Conservation (phyloP, 2,888 invertebrate species). For the Catocala nupta region DNA sequence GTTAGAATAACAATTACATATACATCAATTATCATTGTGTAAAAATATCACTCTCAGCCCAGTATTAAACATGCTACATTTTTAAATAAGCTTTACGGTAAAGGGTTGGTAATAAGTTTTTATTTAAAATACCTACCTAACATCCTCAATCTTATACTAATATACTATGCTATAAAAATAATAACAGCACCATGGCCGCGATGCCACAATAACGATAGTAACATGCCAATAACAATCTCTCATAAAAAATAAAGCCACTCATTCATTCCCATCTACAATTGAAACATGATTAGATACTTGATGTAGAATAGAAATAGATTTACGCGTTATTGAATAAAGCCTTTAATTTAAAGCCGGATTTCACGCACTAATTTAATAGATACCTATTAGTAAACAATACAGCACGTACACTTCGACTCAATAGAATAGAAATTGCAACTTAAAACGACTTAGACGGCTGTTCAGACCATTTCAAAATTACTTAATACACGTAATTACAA, state of each 20-base stretch:
- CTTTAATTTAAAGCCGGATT: slow-evolving; percentile 23
- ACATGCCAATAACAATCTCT: slow-evolving; percentile 15
- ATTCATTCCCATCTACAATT: background rate
- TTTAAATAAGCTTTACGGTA: too few relatives aligned
- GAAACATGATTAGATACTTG: background rate
- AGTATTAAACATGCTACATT: too few relatives aligned
- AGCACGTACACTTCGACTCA: slow-evolving; percentile 1
- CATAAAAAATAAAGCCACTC: too few relatives aligned
- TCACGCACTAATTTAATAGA: slow-evolving; percentile 20
- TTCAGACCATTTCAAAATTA: background rate
- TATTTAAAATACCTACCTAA: too few relatives aligned
- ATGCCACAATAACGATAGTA: slow-evolving; percentile 5
- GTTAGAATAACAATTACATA: too few relatives aligned
- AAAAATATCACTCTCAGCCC: too few relatives aligned
- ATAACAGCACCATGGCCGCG: too few relatives aligned
- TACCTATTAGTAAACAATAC: slow-evolving; percentile 19
- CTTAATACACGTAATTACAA: slow-evolving; percentile 10
- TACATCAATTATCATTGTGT: too few relatives aligned
- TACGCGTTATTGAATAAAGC: slow-evolving; percentile 32
- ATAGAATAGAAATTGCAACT: slow-evolving; percentile 1
- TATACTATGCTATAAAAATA: too few relatives aligned
- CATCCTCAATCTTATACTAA: too few relatives aligned
- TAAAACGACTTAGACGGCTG: background rate
- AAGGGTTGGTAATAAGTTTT: too few relatives aligned
- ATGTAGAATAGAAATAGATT: slow-evolving; percentile 8